Percentiles rank a stretch among this genome's conserved stretches.
phyloP scores from a whole-genome alignment of 1,140 invertebrate species.

The Grapholita molesta region DNA sequence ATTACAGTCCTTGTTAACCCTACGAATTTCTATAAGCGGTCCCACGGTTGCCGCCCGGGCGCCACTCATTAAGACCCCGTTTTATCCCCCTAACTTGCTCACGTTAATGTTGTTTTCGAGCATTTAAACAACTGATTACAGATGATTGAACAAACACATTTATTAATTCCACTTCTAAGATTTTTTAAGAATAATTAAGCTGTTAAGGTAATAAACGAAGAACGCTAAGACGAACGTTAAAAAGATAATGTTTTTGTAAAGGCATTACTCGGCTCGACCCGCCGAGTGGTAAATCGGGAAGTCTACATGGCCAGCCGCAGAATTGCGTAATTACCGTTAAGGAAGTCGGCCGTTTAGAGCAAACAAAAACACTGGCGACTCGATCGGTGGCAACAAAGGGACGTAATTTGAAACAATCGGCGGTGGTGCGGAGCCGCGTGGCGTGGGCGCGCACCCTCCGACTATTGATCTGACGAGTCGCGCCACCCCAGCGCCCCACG shows the following conservation, averaged over 20 bases:
- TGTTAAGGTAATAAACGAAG: neutral
- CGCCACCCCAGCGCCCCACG: conserved; percentile 41
- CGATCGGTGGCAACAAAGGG: conserved; percentile 71
- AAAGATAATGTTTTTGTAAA: conserved; percentile 15
- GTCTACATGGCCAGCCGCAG: conserved; percentile 49
- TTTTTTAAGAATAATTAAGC: neutral
- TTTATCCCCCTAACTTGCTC: conserved; percentile 11
- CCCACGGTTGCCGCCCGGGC: conserved; percentile 23
- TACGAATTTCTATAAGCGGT: conserved; percentile 18
- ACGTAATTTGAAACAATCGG: conserved; percentile 76
- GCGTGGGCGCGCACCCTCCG: conserved; percentile 61
- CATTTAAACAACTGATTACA: conserved; percentile 20
- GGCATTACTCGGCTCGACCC: neutral
- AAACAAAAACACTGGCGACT: conserved; percentile 68
- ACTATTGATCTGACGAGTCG: conserved; percentile 73
- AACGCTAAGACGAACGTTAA: neutral
- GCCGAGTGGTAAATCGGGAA: conserved; percentile 42
- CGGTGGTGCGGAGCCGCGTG: conserved; percentile 52
- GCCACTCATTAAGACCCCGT: conserved; percentile 24
- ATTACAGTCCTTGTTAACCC: conserved; percentile 29
- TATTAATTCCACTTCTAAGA: neutral
- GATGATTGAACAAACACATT: conserved; percentile 12
- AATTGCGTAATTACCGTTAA: conserved; percentile 73
- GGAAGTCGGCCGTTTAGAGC: conserved; percentile 65
- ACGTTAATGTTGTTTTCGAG: conserved; percentile 22